Evolutionary conservation across 2,113 vertebrate genomes (phyloP).

Genomic region (Mugil cephalus): DNA sequence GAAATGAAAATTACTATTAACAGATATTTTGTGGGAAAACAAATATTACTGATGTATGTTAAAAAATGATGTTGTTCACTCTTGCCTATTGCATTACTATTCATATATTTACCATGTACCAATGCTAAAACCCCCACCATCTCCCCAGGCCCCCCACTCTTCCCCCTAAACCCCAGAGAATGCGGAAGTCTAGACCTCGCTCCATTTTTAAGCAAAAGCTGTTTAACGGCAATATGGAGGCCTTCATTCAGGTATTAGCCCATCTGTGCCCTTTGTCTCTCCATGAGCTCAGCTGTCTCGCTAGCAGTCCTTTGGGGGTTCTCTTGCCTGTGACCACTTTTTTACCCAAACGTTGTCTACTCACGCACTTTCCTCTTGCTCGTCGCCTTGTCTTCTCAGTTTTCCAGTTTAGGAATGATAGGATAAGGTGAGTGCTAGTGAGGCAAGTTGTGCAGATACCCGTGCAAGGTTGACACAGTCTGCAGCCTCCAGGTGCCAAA

Average conservation of each 20-base stretch:
- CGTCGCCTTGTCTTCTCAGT: constrained; percentile 57
- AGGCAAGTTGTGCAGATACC: constrained; percentile 3
- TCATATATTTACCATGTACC: constrained; percentile 85
- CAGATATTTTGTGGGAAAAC: no score
- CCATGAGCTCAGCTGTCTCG: constrained; percentile 79
- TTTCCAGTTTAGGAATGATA: constrained; percentile 21
- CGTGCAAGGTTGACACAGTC: constrained; percentile 15
- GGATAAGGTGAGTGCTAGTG: constrained; percentile 21
- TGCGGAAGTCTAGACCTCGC: constrained; percentile 95
- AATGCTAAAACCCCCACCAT: constrained; percentile 73
- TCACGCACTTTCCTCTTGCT: constrained; percentile 72
- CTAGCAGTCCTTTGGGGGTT: constrained; percentile 85
- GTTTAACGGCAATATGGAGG: constrained; percentile 98
- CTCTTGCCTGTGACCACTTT: constrained; percentile 66
- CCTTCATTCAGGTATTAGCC: constrained; percentile 94
- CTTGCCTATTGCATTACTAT: constrained; percentile 70
- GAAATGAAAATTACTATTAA: no score
- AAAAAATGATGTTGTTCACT: background rate
- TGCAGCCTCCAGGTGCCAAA: constrained; percentile 17
- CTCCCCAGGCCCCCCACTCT: constrained; percentile 95
- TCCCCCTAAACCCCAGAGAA: constrained; percentile 97
- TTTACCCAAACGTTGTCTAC: constrained; percentile 65
- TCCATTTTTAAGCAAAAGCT: constrained; percentile 95
- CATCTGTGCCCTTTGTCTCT: constrained; percentile 72
- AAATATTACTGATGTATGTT: no score